Conservation (phyloP, 2,888 invertebrate species). For the Helobdella robusta region DNA sequence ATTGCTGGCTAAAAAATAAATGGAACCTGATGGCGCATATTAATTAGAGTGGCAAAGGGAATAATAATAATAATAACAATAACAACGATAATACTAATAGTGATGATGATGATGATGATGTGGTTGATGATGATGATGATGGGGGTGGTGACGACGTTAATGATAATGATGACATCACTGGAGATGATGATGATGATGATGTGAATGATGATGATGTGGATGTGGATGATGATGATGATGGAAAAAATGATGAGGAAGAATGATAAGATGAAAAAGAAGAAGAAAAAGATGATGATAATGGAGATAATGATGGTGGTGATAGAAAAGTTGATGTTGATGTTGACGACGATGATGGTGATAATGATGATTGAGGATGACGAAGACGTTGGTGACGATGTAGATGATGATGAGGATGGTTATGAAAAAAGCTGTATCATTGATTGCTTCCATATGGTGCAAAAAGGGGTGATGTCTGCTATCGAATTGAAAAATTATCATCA, state of each 20-base stretch:
- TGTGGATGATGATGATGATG: neutral
- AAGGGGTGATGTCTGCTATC: too few relatives aligned
- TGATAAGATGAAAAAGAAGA: neutral
- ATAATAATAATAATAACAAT: neutral
- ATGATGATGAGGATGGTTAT: neutral
- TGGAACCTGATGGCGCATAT: neutral
- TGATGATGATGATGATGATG: neutral
- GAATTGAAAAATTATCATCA: too few relatives aligned
- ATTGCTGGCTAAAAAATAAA: too few relatives aligned
- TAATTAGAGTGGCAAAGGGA: neutral
- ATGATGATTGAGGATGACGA: neutral
- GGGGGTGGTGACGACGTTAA: neutral
- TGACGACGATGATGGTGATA: conserved; percentile 4
- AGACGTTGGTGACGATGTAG: neutral
- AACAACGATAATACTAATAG: neutral
- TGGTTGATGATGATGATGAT: neutral
- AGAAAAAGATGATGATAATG: neutral
- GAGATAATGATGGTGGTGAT: conserved; percentile 1
- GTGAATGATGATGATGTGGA: neutral
- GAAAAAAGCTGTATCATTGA: too few relatives aligned
- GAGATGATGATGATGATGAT: neutral
- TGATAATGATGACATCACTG: neutral
- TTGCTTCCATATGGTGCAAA: too few relatives aligned
- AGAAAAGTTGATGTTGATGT: conserved; percentile 20
- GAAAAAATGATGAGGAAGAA: neutral